A percentile compares a stretch with the other conserved stretches of the same genome.
phyloP scores from a whole-genome alignment of 2,113 vertebrate species.

The Casuarius casuarius region DNA sequence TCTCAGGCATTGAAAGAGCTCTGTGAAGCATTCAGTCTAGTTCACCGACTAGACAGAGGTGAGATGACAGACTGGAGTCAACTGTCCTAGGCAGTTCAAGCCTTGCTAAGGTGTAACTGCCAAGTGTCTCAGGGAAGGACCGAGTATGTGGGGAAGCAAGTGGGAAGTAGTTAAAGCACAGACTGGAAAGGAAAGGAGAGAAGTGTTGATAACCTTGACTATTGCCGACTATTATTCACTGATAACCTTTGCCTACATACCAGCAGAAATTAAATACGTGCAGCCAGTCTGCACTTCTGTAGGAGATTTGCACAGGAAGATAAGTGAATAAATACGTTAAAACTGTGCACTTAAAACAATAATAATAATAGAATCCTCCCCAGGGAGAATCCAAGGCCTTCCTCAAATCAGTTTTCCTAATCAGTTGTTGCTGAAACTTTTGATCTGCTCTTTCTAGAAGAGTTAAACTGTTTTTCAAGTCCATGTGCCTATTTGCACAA shows the following conservation, averaged over 20 bases:
- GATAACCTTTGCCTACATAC: not conserved
- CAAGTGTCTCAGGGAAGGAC: not conserved
- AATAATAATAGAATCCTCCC: not conserved
- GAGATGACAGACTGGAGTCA: not conserved
- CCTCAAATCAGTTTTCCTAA: not conserved
- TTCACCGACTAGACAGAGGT: not conserved
- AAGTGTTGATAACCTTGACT: not conserved
- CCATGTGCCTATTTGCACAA: not conserved
- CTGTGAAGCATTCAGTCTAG: not conserved
- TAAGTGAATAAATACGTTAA: slow-evolving; percentile 10
- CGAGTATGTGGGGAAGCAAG: too few relatives aligned
- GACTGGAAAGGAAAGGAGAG: not conserved
- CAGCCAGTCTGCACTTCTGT: not conserved
- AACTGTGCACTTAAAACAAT: not conserved
- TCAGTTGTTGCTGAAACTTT: not conserved
- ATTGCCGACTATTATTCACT: not conserved
- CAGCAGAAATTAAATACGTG: not conserved
- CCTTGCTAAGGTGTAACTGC: not conserved
- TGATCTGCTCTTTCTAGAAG: not conserved
- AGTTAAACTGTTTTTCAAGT: not conserved
- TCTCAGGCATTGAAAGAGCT: not conserved
- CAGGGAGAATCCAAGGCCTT: not conserved
- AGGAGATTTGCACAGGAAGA: not conserved
- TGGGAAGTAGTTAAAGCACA: not conserved
- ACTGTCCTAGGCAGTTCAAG: not conserved